These are phyloP conservation scores for Pelosia muscerda DNA, from an alignment of 2,888 invertebrate species.

Conservation along the genomic window DNA sequence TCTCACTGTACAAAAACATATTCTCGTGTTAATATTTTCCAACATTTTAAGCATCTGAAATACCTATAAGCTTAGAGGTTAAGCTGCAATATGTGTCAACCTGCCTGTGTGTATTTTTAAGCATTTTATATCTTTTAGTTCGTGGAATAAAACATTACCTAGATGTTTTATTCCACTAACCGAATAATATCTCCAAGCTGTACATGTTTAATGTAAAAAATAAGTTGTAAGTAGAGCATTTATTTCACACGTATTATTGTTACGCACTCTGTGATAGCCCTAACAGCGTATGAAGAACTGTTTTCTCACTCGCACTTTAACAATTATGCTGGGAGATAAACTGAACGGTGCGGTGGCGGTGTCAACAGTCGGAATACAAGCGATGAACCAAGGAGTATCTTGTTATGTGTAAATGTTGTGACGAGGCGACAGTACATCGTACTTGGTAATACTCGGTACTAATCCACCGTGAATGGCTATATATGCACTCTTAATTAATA, in stretches of 20 bases:
- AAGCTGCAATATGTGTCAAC: background rate
- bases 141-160: no score
- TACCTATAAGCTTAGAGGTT: background rate
- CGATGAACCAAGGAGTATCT: constrained; percentile 49
- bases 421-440: constrained; percentile 49
- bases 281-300: constrained; percentile 47
- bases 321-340: constrained; percentile 44
- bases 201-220: background rate
- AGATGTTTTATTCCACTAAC: background rate
- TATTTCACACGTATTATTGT: background rate
- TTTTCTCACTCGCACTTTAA: constrained; percentile 61
- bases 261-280: constrained; percentile 18
- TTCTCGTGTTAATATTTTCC: background rate
- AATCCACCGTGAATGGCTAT: constrained; percentile 17
- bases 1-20: no score
- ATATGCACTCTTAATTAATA: constrained; percentile 15
- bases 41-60: background rate
- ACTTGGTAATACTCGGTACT: constrained; percentile 30
- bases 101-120: no score
- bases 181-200: background rate
- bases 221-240: background rate
- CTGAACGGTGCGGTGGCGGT: constrained; percentile 29
- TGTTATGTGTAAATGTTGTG: constrained; percentile 59
- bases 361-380: constrained; percentile 37
- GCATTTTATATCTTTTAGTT: no score